A percentile compares a stretch with the other conserved stretches of the same genome.
Evolutionary conservation across 2,888 invertebrate species (phyloP).

Genomic region (Nomada fucata): DNA sequence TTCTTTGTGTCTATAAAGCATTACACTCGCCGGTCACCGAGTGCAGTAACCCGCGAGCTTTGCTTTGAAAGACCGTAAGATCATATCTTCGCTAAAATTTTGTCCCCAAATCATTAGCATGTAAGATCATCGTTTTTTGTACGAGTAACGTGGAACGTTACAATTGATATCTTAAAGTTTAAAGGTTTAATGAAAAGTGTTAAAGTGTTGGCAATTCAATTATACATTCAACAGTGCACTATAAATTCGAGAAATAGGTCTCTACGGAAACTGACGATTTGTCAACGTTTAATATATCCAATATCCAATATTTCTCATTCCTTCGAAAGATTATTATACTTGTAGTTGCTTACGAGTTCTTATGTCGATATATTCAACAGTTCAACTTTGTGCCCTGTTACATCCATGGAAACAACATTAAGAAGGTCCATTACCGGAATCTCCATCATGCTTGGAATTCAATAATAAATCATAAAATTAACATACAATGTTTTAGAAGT

Average conservation of each 20-base stretch:
- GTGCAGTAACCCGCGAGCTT: constrained; percentile 79
- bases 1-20: constrained; percentile 80
- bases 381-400: too few relatives aligned
- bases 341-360: too few relatives aligned
- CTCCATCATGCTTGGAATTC: too few relatives aligned
- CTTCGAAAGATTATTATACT: neutral
- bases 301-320: neutral
- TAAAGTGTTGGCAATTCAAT: constrained; percentile 11
- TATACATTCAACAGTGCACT: constrained; percentile 27
- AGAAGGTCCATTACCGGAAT: too few relatives aligned
- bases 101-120: constrained; percentile 21
- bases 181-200: constrained; percentile 35
- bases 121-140: constrained; percentile 25
- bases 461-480: too few relatives aligned
- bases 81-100: constrained; percentile 7
- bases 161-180: neutral
- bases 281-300: neutral
- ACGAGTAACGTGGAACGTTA: neutral
- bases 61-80: constrained; percentile 47
- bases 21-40: constrained; percentile 74
- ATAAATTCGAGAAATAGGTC: constrained; percentile 9
- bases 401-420: too few relatives aligned
- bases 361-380: too few relatives aligned
- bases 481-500: too few relatives aligned
- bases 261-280: neutral